Base-by-base conservation (phyloP, 1,140 invertebrate species). In the Ceratitis capitata region DNA sequence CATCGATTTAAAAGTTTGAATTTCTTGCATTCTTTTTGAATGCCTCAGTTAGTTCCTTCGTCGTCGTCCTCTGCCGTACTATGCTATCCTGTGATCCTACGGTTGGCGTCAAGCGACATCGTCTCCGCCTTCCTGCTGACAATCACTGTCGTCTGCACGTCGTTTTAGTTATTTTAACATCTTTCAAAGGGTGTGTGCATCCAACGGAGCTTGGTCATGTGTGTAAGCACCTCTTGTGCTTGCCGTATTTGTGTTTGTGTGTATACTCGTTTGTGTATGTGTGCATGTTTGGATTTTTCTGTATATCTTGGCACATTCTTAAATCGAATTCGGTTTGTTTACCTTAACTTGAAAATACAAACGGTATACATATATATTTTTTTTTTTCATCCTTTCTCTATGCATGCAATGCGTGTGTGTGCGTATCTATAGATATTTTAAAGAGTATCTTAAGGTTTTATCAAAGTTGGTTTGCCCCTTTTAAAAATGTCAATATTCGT, bases 141-240 rank as follows among this genome's bases (percentile, higher is more conserved):
- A 78, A 78, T 78, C 69, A 78, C 69, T 78, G 69, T 78, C 69
- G 69, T 78, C 69, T 78, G 69, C 69, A 78, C 69, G 42, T 78
- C 69, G 69, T 45, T 78, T 78, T 78, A 47, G 69, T 45, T 78
- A 78, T 78, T 78, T 78, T 39, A 47, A 26, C 69, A 45, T 78
- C 69, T 78, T 78, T 10, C 45, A 78, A 78, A 45, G 69, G 69
- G 69, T 45, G n/a, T 45, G 69, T 23, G 4, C 16, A 14, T n/a
- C 39, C 7, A 78, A 78, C 69, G 39, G n/a, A n/a, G 45, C 39
- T 78, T 45, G 19, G 3, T 45, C 69, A 78, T 78, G 69, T 78
- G 69, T 45, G 39, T 23, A 47, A 78, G 69, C 69, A 23, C 19
- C 69, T 78, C 23, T 39, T 2, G 7, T 32, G 7, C n/a, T 64